Conservation (phyloP, 2,888 invertebrate species). For the Mythimna pallens region DNA sequence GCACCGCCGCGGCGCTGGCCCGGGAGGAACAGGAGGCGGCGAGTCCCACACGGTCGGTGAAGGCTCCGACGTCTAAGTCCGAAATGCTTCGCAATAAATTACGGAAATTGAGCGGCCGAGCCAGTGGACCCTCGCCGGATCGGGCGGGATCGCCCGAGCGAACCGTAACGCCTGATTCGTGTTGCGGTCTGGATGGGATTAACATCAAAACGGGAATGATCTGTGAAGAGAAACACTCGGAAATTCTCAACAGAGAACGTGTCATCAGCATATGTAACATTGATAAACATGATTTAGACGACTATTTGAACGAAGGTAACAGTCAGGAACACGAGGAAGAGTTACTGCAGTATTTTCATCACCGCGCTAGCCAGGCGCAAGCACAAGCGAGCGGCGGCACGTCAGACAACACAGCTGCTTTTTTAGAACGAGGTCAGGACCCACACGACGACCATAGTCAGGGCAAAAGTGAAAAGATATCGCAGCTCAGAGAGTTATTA, state of each 20-base stretch:
- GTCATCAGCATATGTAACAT: conserved; percentile 94
- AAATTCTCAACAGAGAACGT: conserved; percentile 92
- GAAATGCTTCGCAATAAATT: conserved; percentile 70
- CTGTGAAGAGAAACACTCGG: conserved; percentile 87
- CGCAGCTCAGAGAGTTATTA: conserved; percentile 93
- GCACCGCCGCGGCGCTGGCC: conserved; percentile 91
- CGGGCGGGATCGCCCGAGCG: conserved; percentile 78
- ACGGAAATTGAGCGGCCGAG: conserved; percentile 72
- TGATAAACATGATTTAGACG: conserved; percentile 95
- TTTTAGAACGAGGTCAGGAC: conserved; percentile 86
- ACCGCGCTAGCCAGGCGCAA: conserved; percentile 78
- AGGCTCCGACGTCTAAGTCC: conserved; percentile 88
- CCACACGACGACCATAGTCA: conserved; percentile 88
- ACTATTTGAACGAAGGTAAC: conserved; percentile 94
- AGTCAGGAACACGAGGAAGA: conserved; percentile 96
- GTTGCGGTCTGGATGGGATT: conserved; percentile 88
- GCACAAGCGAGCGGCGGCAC: conserved; percentile 60
- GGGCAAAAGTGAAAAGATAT: conserved; percentile 92
- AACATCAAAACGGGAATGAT: conserved; percentile 85
- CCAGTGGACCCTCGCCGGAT: conserved; percentile 81
- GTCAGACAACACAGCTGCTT: conserved; percentile 72
- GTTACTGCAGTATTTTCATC: conserved; percentile 95
- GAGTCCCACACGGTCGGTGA: conserved; percentile 89
- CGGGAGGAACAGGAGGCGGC: conserved; percentile 89
- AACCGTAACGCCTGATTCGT: conserved; percentile 84